Evolutionary conservation across 2,113 vertebrate species (phyloP), one percentile per base, ranked within the genome.

Genomic region (Mormoops blainvillei): DNA sequence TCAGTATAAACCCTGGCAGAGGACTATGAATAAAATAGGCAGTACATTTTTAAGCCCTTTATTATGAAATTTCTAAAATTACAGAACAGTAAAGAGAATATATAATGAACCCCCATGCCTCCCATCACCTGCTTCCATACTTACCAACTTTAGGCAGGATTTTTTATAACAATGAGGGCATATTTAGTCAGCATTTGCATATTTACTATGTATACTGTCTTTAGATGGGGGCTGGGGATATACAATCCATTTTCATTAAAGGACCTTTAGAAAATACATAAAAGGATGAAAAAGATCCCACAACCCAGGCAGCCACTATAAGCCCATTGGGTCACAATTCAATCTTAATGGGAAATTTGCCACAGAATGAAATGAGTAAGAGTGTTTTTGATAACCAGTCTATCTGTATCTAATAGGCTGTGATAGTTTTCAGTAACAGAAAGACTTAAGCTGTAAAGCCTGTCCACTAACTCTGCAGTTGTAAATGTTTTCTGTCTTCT

Each of bases 361-460:
- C 38, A 50, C 13, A 84, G 33, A 86, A 56, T 91, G 4, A 87
- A 95, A 63, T 52, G 15, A 94, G 22, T 56, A 83, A 81, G n/a
- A 76, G 12, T 77, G 20, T 82, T 85, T 90, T 73, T 5, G 14
- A 18, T 89, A 78, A 78, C 16, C 82, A 8, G 33, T 68, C 1
- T 58, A 26, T 68, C 33, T 91, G 4, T 45, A 82, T 48, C 54
- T 92, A 77, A 74, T 78, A 70, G 56, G 31, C 61, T 92, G 0
- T 89, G 50, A 80, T 95, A 71, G 58, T 56, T 93, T 96, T 94
- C 68, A 50, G 3, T 96, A 91, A 84, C 38, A 96, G 71, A 81
- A 78, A 83, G 86, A 61, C 76, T 45, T 80, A 56, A 89, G 13
- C 43, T 92, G 4, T 89, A 73, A 91, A 87, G 14, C 54, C 80